Evolutionary conservation across 2,888 invertebrate species (phyloP), one percentile per base, ranked within the genome.

Genomic region (Cordilura impudica): DNA sequence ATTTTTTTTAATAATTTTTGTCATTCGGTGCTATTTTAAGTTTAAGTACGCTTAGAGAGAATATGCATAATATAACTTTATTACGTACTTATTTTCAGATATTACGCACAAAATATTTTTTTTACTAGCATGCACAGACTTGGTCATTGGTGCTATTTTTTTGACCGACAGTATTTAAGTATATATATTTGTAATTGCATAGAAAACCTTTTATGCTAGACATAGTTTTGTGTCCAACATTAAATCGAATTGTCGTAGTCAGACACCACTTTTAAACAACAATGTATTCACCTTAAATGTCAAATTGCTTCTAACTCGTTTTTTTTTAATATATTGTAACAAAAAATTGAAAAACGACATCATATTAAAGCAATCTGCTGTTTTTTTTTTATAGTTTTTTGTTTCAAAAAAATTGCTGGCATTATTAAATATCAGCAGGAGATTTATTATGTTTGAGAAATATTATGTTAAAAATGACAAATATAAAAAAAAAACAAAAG

Each of bases 251-350:
- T n/a, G 31, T 10, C 12, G 12, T 31, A 35, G 35, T 1, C 35
- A 35, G 35, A 35, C 35, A 35, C 3, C 35, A 4, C 10, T 12
- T n/a, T 39, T 39, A 69, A 70, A 76, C 58, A 70, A 58, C 60
- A 72, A 67, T 67, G 51, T 75, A 69, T 75, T 79, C 71, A 75
- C 75, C 71, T 72, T 79, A 79, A 79, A 79, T 79, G 79, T 79
- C 79, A 79, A 75, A 79, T 75, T 79, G 72, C 67, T 79, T 75
- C 18, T 54, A 71, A 23, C 66, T 75, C 61, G 66, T 79, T 75
- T 54, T 49, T n/a, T 75, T 67, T 69, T 60, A 51, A 43, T 10
- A 69, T 63, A 49, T 69, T 69, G 67, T 39, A 35, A 54, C 47
- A 69, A 35, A n/a, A 61, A 29, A 10, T 3, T 8, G n/a, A 4